Conservation (phyloP, 2,888 invertebrate species). For the Sphaeridia pumilis region DNA sequence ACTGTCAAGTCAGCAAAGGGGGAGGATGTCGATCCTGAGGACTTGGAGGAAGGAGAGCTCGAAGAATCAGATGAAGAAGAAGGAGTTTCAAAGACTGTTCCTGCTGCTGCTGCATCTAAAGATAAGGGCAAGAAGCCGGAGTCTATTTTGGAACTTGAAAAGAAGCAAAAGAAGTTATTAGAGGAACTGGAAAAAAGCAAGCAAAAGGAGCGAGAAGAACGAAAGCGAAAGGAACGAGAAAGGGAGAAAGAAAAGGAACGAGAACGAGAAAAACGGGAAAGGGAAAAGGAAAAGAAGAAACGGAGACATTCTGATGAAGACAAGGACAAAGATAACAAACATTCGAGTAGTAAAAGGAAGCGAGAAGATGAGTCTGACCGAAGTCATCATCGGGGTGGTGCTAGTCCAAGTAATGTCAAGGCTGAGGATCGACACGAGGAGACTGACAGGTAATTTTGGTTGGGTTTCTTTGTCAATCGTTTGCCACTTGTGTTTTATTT, state of each 20-base stretch:
- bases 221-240: slow-evolving; percentile 20
- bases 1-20: too few species aligned
- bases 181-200: slow-evolving; percentile 13
- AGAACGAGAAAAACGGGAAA: slow-evolving; percentile 20
- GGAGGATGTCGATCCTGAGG: slow-evolving; percentile 42
- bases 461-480: not conserved
- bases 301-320: slow-evolving; percentile 20
- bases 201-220: slow-evolving; percentile 15
- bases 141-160: slow-evolving; percentile 2
- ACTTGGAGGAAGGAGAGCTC: slow-evolving; percentile 79
- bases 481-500: not conserved
- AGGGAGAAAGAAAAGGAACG: slow-evolving; percentile 17
- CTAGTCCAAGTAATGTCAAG: slow-evolving; percentile 40
- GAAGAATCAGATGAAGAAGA: slow-evolving; percentile 55
- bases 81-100: slow-evolving; percentile 41
- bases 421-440: not conserved
- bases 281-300: slow-evolving; percentile 22
- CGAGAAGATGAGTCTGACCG: slow-evolving; percentile 47
- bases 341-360: slow-evolving; percentile 8
- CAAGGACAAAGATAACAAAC: slow-evolving; percentile 6
- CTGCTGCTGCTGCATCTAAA: slow-evolving; percentile 8
- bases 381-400: slow-evolving; percentile 57
- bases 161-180: slow-evolving; percentile 9
- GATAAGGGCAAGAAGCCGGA: slow-evolving; percentile 5
- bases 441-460: not conserved